Evolutionary conservation across 2,888 invertebrate genomes (phyloP).

Genomic region (Ischnura elegans): DNA sequence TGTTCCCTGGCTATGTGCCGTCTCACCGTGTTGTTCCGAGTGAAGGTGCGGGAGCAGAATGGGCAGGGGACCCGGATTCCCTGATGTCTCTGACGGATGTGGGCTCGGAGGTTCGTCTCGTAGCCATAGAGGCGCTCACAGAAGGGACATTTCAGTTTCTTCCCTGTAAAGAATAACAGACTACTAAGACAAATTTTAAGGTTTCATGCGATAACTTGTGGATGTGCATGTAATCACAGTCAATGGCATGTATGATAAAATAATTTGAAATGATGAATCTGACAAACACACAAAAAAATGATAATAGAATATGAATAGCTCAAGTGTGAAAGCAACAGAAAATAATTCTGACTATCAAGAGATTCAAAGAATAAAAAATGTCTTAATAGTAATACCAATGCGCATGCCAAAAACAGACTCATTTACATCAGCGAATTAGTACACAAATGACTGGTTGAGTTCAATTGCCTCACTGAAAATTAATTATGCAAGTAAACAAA

Average conservation of each 20-base stretch:
- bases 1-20: slow-evolving; percentile 95
- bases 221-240: background rate
- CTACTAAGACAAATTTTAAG: background rate
- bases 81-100: slow-evolving; percentile 94
- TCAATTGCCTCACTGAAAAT: too few species aligned
- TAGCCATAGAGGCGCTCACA: slow-evolving; percentile 95
- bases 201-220: background rate
- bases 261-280: background rate
- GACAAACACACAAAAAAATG: too few species aligned
- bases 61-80: slow-evolving; percentile 95
- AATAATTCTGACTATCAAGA: too few species aligned
- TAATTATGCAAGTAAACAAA: too few species aligned
- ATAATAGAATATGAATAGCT: too few species aligned
- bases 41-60: slow-evolving; percentile 93
- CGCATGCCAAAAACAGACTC: too few species aligned
- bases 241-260: background rate
- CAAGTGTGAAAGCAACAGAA: too few species aligned
- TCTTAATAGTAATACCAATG: too few species aligned
- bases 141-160: slow-evolving; percentile 94
- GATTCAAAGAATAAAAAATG: too few species aligned
- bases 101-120: slow-evolving; percentile 94
- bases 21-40: slow-evolving; percentile 94
- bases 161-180: slow-evolving; percentile 82
- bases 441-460: too few species aligned
- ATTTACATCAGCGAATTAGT: too few species aligned